Percentiles rank a stretch among this genome's conserved stretches.
These are phyloP conservation scores for Hozukius guyotensis DNA, from an alignment of 2,797 vertebrate species.

Conservation along the genomic window DNA sequence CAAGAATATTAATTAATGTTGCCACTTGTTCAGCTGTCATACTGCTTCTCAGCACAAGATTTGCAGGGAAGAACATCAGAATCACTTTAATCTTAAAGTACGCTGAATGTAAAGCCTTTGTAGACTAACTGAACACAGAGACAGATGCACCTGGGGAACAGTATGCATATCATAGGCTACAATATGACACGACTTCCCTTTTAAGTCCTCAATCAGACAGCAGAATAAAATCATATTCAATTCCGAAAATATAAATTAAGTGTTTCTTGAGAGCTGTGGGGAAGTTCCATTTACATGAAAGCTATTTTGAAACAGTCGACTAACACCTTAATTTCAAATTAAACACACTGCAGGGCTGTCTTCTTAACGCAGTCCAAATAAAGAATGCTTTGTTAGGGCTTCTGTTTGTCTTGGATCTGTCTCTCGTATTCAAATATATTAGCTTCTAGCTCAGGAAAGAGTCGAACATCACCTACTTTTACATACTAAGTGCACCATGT, in stretches of 20 bases:
- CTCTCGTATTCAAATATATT: background rate
- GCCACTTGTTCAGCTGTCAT: slow-evolving; percentile 17
- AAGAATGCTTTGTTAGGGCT: slow-evolving; percentile 6
- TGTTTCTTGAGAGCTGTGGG: background rate
- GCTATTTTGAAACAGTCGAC: background rate
- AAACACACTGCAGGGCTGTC: background rate
- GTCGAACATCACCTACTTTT: slow-evolving; percentile 28
- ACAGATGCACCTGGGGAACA: background rate
- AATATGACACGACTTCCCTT: background rate
- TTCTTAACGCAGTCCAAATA: background rate
- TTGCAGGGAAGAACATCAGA: background rate
- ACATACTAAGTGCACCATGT: slow-evolving; percentile 25
- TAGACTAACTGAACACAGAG: background rate
- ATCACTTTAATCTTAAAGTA: background rate
- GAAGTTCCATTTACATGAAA: slow-evolving; percentile 1
- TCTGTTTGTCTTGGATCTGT: slow-evolving; percentile 1
- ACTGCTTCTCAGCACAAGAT: background rate
- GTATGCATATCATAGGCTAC: background rate
- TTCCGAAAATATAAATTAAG: background rate
- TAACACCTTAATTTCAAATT: background rate
- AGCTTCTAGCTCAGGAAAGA: slow-evolving; percentile 19
- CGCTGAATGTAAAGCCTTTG: background rate
- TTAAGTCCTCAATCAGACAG: background rate
- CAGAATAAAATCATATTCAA: background rate
- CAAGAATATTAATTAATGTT: slow-evolving; percentile 48